Evolutionary conservation across 2,797 vertebrate genomes (phyloP).

Genomic region (Sebastes hubbsi): DNA sequence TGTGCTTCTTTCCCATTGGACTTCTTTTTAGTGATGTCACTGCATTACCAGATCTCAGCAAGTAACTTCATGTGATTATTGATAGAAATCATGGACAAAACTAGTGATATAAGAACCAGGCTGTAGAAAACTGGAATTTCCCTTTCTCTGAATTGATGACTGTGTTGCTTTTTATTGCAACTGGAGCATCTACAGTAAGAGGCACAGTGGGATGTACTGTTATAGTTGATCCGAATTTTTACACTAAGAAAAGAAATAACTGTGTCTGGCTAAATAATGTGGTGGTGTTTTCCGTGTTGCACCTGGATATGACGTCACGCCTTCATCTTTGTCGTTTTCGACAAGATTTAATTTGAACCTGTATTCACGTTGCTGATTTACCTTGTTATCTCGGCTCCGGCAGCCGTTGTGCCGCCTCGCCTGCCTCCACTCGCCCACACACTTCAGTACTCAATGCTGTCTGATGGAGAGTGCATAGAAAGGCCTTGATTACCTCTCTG

Average conservation of each 20-base stretch:
- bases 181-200: neutral
- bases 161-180: neutral
- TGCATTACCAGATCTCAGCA: neutral
- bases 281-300: neutral
- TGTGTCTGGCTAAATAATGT: neutral
- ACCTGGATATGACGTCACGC: neutral
- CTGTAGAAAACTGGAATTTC: neutral
- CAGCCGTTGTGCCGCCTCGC: constrained; percentile 32
- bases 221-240: neutral
- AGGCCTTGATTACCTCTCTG: constrained; percentile 59
- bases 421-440: constrained; percentile 56
- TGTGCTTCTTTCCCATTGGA: neutral
- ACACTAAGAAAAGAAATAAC: neutral
- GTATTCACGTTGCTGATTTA: constrained; percentile 54
- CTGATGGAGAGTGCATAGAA: constrained; percentile 50
- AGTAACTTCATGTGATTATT: neutral
- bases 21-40: neutral
- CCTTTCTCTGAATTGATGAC: neutral
- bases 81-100: neutral
- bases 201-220: neutral
- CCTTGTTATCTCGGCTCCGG: constrained; percentile 38
- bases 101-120: neutral
- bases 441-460: constrained; percentile 42
- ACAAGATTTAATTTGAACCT: constrained; percentile 22
- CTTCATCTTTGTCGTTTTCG: neutral